Percentiles rank a stretch among this genome's conserved stretches.
phyloP scores from a whole-genome alignment of 2,797 vertebrate species.

The Poeciliopsis paucimaculata region DNA sequence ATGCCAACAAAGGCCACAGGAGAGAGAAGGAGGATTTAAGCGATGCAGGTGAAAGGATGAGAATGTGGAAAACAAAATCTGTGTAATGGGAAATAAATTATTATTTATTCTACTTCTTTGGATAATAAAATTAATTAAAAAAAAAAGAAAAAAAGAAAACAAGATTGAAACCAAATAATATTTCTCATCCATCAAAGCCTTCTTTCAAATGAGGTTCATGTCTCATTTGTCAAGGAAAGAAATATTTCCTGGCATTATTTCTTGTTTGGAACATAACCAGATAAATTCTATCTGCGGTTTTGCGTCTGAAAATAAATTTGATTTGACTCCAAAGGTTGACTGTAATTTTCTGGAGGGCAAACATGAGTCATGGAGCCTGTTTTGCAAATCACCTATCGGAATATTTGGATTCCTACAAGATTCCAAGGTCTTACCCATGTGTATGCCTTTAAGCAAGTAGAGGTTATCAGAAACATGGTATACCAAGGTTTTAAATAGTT shows the following conservation, averaged over 20 bases:
- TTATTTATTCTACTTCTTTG: not conserved
- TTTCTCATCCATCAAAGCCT: not conserved
- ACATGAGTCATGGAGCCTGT: not conserved
- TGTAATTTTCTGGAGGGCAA: slow-evolving; percentile 3
- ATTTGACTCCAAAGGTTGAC: not conserved
- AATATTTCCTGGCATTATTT: not conserved
- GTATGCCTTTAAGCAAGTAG: not conserved
- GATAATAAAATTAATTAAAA: not conserved
- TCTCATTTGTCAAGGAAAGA: not conserved
- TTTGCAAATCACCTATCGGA: not conserved
- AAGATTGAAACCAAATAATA: not conserved
- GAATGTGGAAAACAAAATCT: not conserved
- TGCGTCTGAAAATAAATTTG: not conserved
- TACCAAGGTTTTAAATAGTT: not conserved
- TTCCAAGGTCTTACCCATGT: not conserved
- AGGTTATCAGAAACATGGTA: not conserved
- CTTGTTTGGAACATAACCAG: not conserved
- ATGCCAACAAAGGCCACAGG: slow-evolving; percentile 4
- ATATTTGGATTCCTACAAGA: not conserved
- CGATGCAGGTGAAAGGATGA: not conserved
- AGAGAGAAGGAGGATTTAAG: not conserved
- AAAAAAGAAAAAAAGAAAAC: not conserved
- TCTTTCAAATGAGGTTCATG: not conserved
- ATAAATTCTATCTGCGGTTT: not conserved
- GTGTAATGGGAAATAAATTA: not conserved